Evolutionary conservation across 2,113 vertebrate species (phyloP).

Genomic region (Atractosteus spatula): DNA sequence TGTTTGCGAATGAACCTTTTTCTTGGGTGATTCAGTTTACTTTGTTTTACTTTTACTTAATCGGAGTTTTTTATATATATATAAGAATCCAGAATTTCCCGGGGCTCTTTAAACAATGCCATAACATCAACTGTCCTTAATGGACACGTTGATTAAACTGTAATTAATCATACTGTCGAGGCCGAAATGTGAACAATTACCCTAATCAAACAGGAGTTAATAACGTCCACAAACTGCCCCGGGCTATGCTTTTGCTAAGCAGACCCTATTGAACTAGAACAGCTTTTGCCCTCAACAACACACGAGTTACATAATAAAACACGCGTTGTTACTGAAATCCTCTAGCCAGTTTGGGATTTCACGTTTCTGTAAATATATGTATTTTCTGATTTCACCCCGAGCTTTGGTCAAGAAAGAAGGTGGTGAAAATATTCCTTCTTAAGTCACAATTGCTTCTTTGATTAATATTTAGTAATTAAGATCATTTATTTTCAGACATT

Average conservation of each 20-base stretch:
- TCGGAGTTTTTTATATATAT: neutral
- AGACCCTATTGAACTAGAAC: slow-evolving; percentile 35
- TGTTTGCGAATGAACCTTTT: too few relatives aligned
- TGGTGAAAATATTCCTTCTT: too few relatives aligned
- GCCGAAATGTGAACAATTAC: slow-evolving; percentile 79
- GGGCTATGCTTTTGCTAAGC: slow-evolving; percentile 54
- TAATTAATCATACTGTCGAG: slow-evolving; percentile 84
- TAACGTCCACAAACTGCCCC: slow-evolving; percentile 71
- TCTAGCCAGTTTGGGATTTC: slow-evolving; percentile 1
- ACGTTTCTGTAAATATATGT: slow-evolving; percentile 5
- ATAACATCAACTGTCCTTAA: slow-evolving; percentile 67
- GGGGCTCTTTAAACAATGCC: slow-evolving; percentile 35
- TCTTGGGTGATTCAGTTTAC: too few relatives aligned
- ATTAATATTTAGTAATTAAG: too few relatives aligned
- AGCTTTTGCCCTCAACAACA: slow-evolving; percentile 39
- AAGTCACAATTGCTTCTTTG: too few relatives aligned
- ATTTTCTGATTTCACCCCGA: slow-evolving; percentile 41
- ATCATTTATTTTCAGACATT: too few relatives aligned
- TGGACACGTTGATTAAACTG: slow-evolving; percentile 81
- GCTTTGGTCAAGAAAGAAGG: too few relatives aligned
- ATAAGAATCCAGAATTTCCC: slow-evolving; percentile 15
- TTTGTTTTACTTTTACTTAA: neutral
- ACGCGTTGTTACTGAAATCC: slow-evolving; percentile 20
- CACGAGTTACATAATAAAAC: slow-evolving; percentile 24
- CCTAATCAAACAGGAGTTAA: slow-evolving; percentile 78